phyloP scores from a whole-genome alignment of 2,113 vertebrate genomes.

The Dicerorhinus sumatrensis region DNA sequence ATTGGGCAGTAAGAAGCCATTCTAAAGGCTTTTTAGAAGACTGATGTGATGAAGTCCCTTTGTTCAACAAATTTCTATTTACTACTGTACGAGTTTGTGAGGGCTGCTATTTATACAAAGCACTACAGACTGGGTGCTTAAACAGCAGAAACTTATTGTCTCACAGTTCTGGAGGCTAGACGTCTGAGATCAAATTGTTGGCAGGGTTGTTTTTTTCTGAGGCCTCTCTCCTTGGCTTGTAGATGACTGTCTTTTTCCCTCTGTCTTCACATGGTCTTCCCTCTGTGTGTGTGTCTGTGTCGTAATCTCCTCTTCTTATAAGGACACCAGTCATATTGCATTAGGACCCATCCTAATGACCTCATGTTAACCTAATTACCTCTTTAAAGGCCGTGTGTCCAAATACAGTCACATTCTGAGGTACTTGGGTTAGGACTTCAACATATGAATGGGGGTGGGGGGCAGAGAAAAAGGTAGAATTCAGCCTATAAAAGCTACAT shows the following conservation, averaged over 20 bases:
- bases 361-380: neutral
- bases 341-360: neutral
- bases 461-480: neutral
- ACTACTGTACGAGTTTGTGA: neutral
- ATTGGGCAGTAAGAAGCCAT: neutral
- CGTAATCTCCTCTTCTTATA: neutral
- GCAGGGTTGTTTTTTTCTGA: neutral
- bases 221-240: neutral
- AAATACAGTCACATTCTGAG: neutral
- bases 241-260: accelerated
- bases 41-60: neutral
- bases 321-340: neutral
- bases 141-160: neutral
- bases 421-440: neutral
- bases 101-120: neutral
- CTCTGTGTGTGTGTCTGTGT: neutral
- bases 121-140: no score
- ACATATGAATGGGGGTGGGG: neutral
- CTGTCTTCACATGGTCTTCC: neutral
- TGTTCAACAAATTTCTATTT: neutral
- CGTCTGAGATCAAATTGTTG: neutral
- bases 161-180: neutral
- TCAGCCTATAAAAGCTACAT: neutral
- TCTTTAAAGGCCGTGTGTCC: neutral
- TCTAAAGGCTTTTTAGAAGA: neutral